Conservation (phyloP, 2,797 vertebrate genomes). For the Aeoliscus strigatus region DNA sequence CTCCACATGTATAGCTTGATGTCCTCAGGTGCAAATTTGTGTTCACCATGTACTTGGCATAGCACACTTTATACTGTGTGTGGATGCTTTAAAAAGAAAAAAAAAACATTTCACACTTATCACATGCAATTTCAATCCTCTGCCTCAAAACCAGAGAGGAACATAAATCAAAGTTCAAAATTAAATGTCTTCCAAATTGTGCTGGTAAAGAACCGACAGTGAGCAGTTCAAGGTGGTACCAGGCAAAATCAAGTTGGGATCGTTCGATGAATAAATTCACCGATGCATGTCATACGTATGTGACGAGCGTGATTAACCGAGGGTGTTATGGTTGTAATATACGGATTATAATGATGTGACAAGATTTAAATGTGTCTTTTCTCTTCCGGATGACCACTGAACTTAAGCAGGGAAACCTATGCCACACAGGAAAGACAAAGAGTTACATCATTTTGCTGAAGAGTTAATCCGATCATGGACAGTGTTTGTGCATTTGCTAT, state of each 20-base stretch:
- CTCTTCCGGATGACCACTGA: slow-evolving; percentile 68
- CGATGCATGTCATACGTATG: slow-evolving; percentile 45
- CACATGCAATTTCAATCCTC: slow-evolving; percentile 68
- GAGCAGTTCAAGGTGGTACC: slow-evolving; percentile 41
- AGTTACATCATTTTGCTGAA: slow-evolving; percentile 82
- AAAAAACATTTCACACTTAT: slow-evolving; percentile 69
- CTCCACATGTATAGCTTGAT: slow-evolving; percentile 52
- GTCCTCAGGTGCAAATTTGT: slow-evolving; percentile 63
- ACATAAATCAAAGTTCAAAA: slow-evolving; percentile 60
- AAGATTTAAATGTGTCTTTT: slow-evolving; percentile 45
- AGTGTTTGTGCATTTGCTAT: slow-evolving; percentile 80
- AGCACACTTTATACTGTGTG: slow-evolving; percentile 51
- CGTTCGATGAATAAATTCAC: slow-evolving; percentile 41
- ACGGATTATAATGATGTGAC: slow-evolving; percentile 62
- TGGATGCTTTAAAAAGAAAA: slow-evolving; percentile 57
- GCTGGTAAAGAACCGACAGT: slow-evolving; percentile 45
- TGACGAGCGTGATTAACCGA: slow-evolving; percentile 55
- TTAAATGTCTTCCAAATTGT: slow-evolving; percentile 59
- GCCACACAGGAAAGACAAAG: slow-evolving; percentile 81
- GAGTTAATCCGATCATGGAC: slow-evolving; percentile 82
- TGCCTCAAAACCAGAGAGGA: slow-evolving; percentile 47
- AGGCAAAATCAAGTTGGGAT: slow-evolving; percentile 29
- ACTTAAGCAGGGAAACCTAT: slow-evolving; percentile 73
- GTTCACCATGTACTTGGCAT: slow-evolving; percentile 62
- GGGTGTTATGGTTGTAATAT: slow-evolving; percentile 51